Evolutionary conservation across 2,113 vertebrate species (phyloP).

Genomic region (Manacus vitellinus): DNA sequence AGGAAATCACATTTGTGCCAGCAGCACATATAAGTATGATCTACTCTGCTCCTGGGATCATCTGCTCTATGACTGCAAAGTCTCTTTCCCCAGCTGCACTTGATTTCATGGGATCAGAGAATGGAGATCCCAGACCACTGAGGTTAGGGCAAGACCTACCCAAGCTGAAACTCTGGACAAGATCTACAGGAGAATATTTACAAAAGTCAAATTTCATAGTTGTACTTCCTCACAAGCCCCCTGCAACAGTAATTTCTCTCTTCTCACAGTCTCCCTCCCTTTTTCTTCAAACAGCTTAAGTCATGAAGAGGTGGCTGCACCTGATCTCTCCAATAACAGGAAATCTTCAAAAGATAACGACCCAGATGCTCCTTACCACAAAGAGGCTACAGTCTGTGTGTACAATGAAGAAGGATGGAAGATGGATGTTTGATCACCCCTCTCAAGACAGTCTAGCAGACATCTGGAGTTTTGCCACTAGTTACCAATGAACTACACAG

Average conservation of each 20-base stretch:
- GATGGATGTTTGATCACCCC: background rate
- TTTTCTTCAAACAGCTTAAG: background rate
- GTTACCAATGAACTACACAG: background rate
- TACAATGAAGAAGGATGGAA: background rate
- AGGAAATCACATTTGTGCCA: background rate
- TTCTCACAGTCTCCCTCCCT: background rate
- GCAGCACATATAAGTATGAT: background rate
- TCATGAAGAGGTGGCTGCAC: background rate
- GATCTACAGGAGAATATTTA: constrained; percentile 50
- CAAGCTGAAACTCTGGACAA: constrained; percentile 56
- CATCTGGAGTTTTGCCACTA: background rate
- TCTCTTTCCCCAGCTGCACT: background rate
- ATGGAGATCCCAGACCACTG: constrained; percentile 3
- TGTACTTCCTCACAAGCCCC: background rate
- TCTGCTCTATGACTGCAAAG: background rate
- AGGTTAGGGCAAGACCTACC: constrained; percentile 37
- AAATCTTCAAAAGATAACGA: background rate
- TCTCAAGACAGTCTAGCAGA: background rate
- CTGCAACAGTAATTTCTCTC: background rate
- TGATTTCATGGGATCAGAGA: constrained; percentile 44
- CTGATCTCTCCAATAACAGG: background rate
- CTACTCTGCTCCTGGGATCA: background rate
- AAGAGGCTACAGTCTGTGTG: background rate
- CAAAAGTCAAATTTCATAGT: background rate
- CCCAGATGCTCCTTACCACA: background rate